Evolutionary conservation across 2,888 invertebrate species (phyloP), one percentile per base, ranked within the genome.

Genomic region (Polylopha cassiicola): DNA sequence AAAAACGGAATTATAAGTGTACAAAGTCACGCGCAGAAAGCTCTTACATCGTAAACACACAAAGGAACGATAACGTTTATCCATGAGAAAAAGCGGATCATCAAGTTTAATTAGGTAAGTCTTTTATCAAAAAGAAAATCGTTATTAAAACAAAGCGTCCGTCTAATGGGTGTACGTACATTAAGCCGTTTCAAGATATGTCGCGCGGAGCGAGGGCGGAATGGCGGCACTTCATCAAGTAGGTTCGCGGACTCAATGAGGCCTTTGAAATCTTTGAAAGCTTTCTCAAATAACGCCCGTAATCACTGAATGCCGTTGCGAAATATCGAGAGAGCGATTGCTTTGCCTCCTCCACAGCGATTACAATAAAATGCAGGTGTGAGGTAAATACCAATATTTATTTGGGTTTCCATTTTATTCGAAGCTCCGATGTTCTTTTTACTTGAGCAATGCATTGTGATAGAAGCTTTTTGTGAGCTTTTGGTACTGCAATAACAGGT

Each of bases 221-320:
- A 33, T 27, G 24, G 31, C 34, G 22, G 44, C 37, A 38, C 38
- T 45, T 38, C 34, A 32, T 48, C 46, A 43, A 45, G 39, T 41
- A 26, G 29, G 36, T 43, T 37, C 36, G 33, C 34, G 38, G 44
- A 24, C 39, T 29, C 37, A 43, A 26, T 39, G 43, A 45, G 34
- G 38, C 44, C 41, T 44, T 45, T 38, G 36, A 45, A 44, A 46
- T 39, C 39, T 47, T 44, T 50, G 44, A 44, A 54, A 56, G 51
- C 53, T 48, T 53, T 50, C 46, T 36, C 48, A 39, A 51, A 55
- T 50, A 55, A 47, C 44, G 47, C 29, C 37, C 39, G 43, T 54
- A 57, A 58, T 56, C 53, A 48, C 38, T 42, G 43, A 48, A 47
- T 46, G 42, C 45, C 46, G 47, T 46, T 46, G 30, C 44, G 47